Conservation (phyloP, 2,888 invertebrate species). For the Polydrusus pterygomalis region DNA sequence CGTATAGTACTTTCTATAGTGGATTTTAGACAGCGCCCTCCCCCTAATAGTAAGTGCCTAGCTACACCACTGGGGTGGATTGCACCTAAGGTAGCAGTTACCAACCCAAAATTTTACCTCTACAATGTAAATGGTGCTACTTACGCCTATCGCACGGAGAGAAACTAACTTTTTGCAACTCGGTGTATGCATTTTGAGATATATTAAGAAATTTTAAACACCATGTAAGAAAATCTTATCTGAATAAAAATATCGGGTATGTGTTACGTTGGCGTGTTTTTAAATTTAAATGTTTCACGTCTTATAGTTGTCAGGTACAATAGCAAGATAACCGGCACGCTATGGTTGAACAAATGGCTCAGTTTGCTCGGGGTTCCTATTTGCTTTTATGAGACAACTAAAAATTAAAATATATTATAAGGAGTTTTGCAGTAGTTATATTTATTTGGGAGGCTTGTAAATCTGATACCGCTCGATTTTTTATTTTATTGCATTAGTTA, state of each 20-base stretch:
- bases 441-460: too few relatives aligned
- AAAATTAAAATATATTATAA: not conserved
- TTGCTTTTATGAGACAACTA: not conserved
- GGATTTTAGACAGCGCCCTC: too few relatives aligned
- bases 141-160: not conserved
- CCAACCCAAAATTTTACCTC: too few relatives aligned
- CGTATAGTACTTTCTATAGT: too few relatives aligned
- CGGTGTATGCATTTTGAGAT: not conserved
- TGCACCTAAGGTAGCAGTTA: too few relatives aligned
- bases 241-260: slow-evolving; percentile 7
- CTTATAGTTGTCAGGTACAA: slow-evolving; percentile 19
- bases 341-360: slow-evolving; percentile 14
- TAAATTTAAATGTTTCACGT: slow-evolving; percentile 19
- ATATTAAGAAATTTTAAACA: not conserved
- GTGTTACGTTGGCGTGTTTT: slow-evolving; percentile 22
- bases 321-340: slow-evolving; percentile 17
- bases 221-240: slow-evolving; percentile 5
- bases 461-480: too few relatives aligned
- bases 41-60: too few relatives aligned
- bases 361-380: slow-evolving; percentile 13
- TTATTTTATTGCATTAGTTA: too few relatives aligned
- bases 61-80: too few relatives aligned
- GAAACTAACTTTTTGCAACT: not conserved
- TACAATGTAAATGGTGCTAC: too few relatives aligned
- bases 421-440: too few relatives aligned